Evolutionary conservation across 1,140 invertebrate genomes (phyloP), one percentile per base, ranked within the genome.

Genomic region (Eurosta solidaginis): DNA sequence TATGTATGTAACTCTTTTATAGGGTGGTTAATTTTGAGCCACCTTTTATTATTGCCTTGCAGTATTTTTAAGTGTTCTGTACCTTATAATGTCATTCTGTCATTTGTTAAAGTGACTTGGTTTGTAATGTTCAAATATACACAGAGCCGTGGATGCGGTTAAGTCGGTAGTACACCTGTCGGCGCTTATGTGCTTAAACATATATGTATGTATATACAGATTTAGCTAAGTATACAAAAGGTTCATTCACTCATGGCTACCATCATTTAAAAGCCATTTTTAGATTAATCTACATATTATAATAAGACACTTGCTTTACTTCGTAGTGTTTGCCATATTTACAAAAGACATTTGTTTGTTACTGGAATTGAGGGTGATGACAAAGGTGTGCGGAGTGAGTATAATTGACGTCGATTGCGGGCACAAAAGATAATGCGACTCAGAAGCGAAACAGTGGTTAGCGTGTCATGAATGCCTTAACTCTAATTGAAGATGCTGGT

Each of bases 51-150:
- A n/a, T n/a, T n/a, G n/a, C n/a, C n/a, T n/a, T n/a, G n/a, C n/a
- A n/a, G n/a, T n/a, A n/a, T n/a, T n/a, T n/a, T n/a, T n/a, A 22
- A 68, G 59, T 68, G 59, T 68, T 40, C 10, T 68, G 59, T 68
- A 68, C 59, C 3, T 68, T 68, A 33, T 20, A 68, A 33, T 68
- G n/a, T n/a, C 59, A 40, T 3, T 20, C 33, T 36, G 27, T 40
- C 33, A 40, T 40, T 68, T 68, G 33, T 36, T 68, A 2, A 5
- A 68, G 59, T 68, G 59, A n/a, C 59, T 68, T 22, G 40, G 33
- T 42, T 68, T 68, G 59, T 29, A 68, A 14, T 68, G 1, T 20
- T 22, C n/a, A 5, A n/a, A 5, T 52, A 17, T 17, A 49, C 3
- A 12, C 20, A 52, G 25, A 7, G 4, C n/a, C n/a, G n/a, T 4